These are phyloP conservation scores for Uria lomvia DNA, from an alignment of 2,113 vertebrate species.

Conservation along the genomic window DNA sequence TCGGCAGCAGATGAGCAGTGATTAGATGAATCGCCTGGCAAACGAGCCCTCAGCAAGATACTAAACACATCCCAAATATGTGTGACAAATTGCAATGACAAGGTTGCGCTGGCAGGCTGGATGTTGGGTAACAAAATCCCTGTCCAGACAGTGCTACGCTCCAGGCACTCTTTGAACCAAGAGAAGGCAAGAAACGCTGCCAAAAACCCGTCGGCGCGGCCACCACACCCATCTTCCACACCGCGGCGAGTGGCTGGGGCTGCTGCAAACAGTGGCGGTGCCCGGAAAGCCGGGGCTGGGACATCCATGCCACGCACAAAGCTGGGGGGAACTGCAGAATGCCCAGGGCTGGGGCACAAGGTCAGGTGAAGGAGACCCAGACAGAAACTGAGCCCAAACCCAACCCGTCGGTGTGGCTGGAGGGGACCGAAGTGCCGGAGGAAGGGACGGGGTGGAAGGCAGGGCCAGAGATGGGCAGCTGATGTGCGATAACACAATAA, in stretches of 20 bases:
- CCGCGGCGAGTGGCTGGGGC: fast-evolving
- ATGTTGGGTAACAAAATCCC: neutral
- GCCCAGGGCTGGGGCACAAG: neutral
- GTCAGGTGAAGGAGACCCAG: neutral
- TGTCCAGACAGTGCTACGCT: neutral
- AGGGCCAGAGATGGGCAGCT: neutral
- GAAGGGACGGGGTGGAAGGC: neutral
- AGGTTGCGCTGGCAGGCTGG: neutral
- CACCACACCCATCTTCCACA: neutral
- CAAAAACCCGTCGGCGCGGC: neutral
- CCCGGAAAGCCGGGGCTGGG: neutral
- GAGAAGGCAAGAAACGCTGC: neutral
- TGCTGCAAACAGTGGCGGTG: neutral
- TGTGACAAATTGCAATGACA: constrained; percentile 41
- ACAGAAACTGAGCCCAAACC: neutral
- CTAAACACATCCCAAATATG: neutral
- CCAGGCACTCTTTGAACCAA: neutral
- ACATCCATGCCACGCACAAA: fast-evolving
- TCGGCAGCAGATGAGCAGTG: fast-evolving
- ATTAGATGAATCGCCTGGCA: neutral
- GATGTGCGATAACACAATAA: neutral
- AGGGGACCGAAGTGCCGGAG: neutral
- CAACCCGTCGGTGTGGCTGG: fast-evolving
- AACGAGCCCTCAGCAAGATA: neutral
- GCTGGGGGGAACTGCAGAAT: neutral